Percentiles rank a stretch among this genome's conserved stretches.
These are phyloP conservation scores for Dasyornis broadbenti DNA, from an alignment of 2,113 vertebrate species.

Conservation along the genomic window DNA sequence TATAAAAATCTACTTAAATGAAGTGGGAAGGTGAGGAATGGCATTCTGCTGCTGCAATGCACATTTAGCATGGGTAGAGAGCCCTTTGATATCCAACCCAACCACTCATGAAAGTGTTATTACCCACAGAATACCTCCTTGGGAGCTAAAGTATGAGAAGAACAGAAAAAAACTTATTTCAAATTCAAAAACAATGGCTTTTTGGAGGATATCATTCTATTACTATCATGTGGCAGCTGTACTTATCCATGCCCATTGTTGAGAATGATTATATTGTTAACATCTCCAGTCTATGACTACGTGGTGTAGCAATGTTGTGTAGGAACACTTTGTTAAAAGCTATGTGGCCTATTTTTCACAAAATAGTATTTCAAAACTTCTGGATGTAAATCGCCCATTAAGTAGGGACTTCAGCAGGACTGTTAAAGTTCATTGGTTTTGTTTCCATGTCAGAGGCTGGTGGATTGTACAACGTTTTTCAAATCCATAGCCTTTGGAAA, in stretches of 20 bases:
- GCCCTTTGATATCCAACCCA: neutral
- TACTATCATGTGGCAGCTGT: neutral
- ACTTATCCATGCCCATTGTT: neutral
- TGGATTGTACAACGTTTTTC: neutral
- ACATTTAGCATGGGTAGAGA: neutral
- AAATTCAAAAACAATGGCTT: neutral
- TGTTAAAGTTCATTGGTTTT: constrained; percentile 1
- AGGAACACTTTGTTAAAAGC: neutral
- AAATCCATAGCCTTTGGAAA: neutral
- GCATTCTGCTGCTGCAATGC: neutral
- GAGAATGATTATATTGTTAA: neutral
- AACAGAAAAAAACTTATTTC: constrained; percentile 6
- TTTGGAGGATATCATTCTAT: neutral
- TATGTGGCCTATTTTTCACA: neutral
- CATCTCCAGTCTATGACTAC: neutral
- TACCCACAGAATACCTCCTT: constrained; percentile 37
- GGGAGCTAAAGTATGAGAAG: constrained; percentile 29
- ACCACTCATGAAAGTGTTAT: neutral
- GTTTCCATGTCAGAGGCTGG: neutral
- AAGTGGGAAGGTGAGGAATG: neutral
- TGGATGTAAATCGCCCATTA: constrained; percentile 10
- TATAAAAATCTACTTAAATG: constrained; percentile 13
- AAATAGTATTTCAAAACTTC: neutral
- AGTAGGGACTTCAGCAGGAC: neutral
- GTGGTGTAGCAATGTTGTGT: neutral